Evolutionary conservation across 2,888 invertebrate species (phyloP).

Genomic region (Masnerella sp.): DNA sequence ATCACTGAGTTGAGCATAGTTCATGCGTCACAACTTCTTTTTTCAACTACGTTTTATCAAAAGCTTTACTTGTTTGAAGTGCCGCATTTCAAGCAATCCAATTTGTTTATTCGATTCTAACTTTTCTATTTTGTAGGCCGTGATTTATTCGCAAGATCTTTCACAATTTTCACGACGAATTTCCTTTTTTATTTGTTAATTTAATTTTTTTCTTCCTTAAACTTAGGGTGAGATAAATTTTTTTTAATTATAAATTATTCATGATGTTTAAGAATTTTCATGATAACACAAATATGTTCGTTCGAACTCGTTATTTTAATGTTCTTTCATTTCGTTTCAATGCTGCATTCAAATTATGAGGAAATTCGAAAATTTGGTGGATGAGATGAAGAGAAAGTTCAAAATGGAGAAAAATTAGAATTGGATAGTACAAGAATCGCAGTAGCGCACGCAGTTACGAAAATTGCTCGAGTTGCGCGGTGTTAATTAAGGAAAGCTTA

Average conservation of each 20-base stretch:
- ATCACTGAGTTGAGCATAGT: slow-evolving; percentile 36
- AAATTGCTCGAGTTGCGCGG: slow-evolving; percentile 67
- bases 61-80: slow-evolving; percentile 33
- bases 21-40: slow-evolving; percentile 37
- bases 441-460: slow-evolving; percentile 30
- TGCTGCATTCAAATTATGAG: too few relatives aligned
- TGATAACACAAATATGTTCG: too few relatives aligned
- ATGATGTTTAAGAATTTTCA: too few relatives aligned
- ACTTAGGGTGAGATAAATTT: too few relatives aligned
- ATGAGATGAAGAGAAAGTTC: background rate
- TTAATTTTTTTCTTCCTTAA: too few relatives aligned
- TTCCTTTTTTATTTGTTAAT: too few relatives aligned
- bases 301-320: too few relatives aligned
- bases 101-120: slow-evolving; percentile 41
- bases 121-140: slow-evolving; percentile 29
- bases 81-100: slow-evolving; percentile 29
- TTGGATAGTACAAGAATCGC: slow-evolving; percentile 19
- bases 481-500: slow-evolving; percentile 73
- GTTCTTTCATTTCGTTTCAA: too few relatives aligned
- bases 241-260: too few relatives aligned
- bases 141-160: too few relatives aligned
- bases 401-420: slow-evolving; percentile 24
- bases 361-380: too few relatives aligned
- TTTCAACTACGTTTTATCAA: slow-evolving; percentile 32
- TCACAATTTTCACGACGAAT: too few relatives aligned